Evolutionary conservation across 2,113 vertebrate species (phyloP).

Genomic region (Brachypodius melanocephalos): DNA sequence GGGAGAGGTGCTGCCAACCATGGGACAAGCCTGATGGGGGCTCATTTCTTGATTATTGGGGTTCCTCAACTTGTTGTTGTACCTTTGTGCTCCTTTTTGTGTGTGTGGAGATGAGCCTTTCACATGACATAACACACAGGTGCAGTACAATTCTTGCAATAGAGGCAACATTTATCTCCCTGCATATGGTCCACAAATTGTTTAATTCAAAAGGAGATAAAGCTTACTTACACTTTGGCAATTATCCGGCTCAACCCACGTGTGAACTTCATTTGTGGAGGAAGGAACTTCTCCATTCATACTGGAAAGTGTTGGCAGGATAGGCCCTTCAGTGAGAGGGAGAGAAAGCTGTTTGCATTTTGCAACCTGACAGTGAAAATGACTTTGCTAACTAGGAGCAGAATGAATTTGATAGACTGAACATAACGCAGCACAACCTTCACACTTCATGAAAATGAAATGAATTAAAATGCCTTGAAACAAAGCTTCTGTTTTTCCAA

Average conservation of each 20-base stretch:
- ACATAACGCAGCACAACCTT: neutral
- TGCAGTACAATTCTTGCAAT: neutral
- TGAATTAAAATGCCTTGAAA: neutral
- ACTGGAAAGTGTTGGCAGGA: neutral
- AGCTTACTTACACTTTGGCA: neutral
- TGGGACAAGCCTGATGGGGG: neutral
- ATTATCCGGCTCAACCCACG: neutral
- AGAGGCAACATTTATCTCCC: neutral
- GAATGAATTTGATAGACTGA: neutral
- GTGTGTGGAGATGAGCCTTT: neutral
- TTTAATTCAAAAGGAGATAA: neutral
- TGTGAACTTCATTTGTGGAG: neutral
- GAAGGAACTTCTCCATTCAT: neutral
- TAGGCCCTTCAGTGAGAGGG: neutral
- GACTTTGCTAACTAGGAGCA: neutral
- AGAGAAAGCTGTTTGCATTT: neutral
- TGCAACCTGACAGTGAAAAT: neutral
- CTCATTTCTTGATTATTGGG: neutral
- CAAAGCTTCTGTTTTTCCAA: neutral
- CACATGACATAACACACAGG: neutral
- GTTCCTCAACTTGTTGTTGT: neutral
- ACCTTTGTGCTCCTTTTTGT: neutral
- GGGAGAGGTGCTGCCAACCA: too few relatives aligned
- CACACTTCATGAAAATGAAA: neutral
- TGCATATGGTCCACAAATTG: neutral